These are phyloP conservation scores for Diarsia brunnea DNA, from an alignment of 2,888 invertebrate genomes.

Conservation along the genomic window DNA sequence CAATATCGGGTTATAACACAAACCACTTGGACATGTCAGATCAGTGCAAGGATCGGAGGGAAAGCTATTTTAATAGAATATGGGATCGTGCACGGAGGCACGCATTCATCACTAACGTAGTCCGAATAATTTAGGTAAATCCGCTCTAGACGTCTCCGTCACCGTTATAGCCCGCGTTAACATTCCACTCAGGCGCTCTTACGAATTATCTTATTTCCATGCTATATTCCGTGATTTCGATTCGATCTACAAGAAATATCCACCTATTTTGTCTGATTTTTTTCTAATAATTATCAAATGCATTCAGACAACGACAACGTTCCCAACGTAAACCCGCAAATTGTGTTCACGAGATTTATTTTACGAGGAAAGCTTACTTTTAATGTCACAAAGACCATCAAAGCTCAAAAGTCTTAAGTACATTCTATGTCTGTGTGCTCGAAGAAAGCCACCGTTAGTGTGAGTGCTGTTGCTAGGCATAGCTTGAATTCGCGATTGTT, in stretches of 20 bases:
- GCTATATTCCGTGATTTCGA: conserved; percentile 80
- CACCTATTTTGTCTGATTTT: conserved; percentile 65
- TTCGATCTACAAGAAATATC: conserved; percentile 74
- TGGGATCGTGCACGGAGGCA: conserved; percentile 74
- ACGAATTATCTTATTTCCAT: conserved; percentile 86
- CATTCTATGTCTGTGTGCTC: conserved; percentile 79
- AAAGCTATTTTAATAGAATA: conserved; percentile 62
- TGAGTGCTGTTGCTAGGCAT: conserved; percentile 88
- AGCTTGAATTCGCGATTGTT: conserved; percentile 88
- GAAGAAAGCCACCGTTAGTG: conserved; percentile 84
- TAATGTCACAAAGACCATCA: conserved; percentile 78
- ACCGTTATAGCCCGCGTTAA: conserved; percentile 84
- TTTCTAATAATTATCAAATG: conserved; percentile 73
- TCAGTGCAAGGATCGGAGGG: conserved; percentile 26
- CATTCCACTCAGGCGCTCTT: conserved; percentile 79
- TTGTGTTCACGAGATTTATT: conserved; percentile 65
- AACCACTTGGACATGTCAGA: conserved; percentile 7
- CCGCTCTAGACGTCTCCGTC: conserved; percentile 81
- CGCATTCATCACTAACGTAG: conserved; percentile 82
- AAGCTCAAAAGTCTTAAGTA: conserved; percentile 78
- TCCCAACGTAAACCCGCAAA: conserved; percentile 60
- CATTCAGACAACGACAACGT: conserved; percentile 67
- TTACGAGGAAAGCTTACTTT: conserved; percentile 72
- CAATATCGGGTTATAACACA: background rate
- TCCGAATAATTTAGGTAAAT: conserved; percentile 88